A percentile compares a stretch with the other conserved stretches of the same genome.
These are phyloP conservation scores for Meda fulgida DNA, from an alignment of 2,797 vertebrate species.

Conservation along the genomic window DNA sequence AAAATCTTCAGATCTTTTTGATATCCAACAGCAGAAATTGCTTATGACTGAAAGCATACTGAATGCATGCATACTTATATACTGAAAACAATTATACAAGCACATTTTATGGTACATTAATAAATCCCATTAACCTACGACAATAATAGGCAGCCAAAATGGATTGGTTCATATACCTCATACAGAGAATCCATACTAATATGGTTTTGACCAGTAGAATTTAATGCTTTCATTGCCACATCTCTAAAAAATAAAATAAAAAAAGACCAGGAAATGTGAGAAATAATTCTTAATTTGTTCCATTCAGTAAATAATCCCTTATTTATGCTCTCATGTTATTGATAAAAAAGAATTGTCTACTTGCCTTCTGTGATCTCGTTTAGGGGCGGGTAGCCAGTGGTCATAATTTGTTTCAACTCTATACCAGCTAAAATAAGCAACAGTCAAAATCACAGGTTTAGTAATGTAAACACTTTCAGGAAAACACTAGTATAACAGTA, in stretches of 20 bases:
- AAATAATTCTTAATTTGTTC: not conserved
- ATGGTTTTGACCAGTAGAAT: conserved; percentile 84
- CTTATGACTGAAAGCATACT: not conserved
- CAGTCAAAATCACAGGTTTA: not conserved
- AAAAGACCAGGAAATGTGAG: not conserved
- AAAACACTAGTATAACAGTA: not conserved
- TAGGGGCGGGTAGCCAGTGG: conserved; percentile 87
- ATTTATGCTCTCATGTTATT: not conserved
- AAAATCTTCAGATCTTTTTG: not conserved
- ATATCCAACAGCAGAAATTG: not conserved
- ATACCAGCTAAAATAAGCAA: conserved; percentile 84
- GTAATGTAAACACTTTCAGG: not conserved
- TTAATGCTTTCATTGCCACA: conserved; percentile 86
- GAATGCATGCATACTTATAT: not conserved
- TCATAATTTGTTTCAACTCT: conserved; percentile 94
- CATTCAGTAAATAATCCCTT: not conserved
- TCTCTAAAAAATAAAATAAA: conserved; percentile 72
- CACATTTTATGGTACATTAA: not conserved
- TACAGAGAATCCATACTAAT: conserved; percentile 84
- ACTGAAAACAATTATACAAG: not conserved
- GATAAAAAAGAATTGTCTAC: not conserved
- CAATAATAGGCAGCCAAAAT: conserved; percentile 2
- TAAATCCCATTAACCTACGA: not conserved
- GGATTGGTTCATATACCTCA: conserved; percentile 71
- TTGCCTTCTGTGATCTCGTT: conserved; percentile 84